A percentile compares a stretch with the other conserved stretches of the same genome.
Evolutionary conservation across 1,140 invertebrate species (phyloP).

Genomic region (Caenorhabditis elegans): WBcel235 BX284605.5:9907501-9908000

Average conservation of each 20-base stretch:
- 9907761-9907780: not conserved
- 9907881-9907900: too few relatives aligned
- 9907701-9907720: not conserved
- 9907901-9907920: not conserved
- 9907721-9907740: slow-evolving; percentile 27
- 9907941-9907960: not conserved
- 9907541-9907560: not conserved
- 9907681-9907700: slow-evolving; percentile 11
- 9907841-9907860: not conserved
- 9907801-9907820: not conserved
- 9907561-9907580: not conserved
- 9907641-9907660: slow-evolving; percentile 19
- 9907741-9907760: slow-evolving; percentile 9
- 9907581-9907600: not conserved
- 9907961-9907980: not conserved
- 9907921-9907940: not conserved
- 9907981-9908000: not conserved
- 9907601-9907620: not conserved
- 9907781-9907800: not conserved
- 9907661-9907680: not conserved
- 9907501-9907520: too few relatives aligned
- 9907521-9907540: too few relatives aligned
- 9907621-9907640: not conserved
- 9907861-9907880: not conserved
- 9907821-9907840: not conserved